phyloP scores from a whole-genome alignment of 1,140 invertebrate species.

The Ditylenchus dipsaci region DNA sequence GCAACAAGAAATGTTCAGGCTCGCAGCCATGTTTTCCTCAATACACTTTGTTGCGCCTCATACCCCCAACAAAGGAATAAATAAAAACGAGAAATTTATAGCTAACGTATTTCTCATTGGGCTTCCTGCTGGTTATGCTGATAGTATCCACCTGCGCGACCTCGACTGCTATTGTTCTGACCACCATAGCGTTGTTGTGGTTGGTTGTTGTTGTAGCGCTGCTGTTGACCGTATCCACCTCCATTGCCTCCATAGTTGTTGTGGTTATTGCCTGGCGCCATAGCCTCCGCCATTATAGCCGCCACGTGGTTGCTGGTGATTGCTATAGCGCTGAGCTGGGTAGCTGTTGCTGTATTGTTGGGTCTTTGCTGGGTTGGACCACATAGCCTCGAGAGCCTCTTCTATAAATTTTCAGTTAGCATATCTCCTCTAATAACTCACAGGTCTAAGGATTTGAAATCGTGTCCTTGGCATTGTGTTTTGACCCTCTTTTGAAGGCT shows the following conservation, averaged over 20 bases:
- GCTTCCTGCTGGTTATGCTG: background rate
- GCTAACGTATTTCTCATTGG: no score
- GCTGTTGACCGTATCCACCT: conserved; percentile 1
- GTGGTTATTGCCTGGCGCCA: background rate
- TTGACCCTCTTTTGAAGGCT: no score
- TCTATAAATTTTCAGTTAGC: background rate
- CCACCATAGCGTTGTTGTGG: background rate
- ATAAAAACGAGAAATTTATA: no score
- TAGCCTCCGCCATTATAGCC: background rate
- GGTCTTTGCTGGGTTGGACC: background rate
- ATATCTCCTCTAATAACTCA: no score
- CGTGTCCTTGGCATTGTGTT: no score
- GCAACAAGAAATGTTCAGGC: no score
- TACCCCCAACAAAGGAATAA: no score
- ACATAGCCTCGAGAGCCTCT: background rate
- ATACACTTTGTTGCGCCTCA: no score
- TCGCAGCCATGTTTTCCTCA: no score
- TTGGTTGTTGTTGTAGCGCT: background rate
- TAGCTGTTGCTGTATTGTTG: background rate
- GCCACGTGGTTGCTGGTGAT: conserved; percentile 5
- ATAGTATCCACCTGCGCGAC: background rate
- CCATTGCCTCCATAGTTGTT: background rate
- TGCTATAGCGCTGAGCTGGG: background rate
- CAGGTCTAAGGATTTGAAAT: background rate
- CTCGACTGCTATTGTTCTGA: no score